Percentiles rank a stretch among this genome's conserved stretches.
These are phyloP conservation scores for Paratrypauchen microcephalus DNA, from an alignment of 2,797 vertebrate species.

Conservation along the genomic window DNA sequence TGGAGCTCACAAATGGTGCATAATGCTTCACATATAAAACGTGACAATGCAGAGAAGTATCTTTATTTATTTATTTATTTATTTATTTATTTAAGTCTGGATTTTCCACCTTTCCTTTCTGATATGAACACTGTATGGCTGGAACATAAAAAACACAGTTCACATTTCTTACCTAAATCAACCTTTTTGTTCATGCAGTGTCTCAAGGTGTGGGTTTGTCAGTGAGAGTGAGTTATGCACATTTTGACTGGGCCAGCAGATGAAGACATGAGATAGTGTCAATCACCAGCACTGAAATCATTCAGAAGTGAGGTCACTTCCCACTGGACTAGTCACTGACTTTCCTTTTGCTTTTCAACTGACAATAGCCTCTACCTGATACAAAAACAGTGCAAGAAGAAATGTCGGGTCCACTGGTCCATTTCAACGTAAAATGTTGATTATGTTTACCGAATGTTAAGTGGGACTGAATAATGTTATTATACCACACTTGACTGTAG, in stretches of 20 bases:
- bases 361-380: slow-evolving; percentile 30
- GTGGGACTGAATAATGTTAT: slow-evolving; percentile 11
- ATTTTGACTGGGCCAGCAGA: slow-evolving; percentile 53
- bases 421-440: slow-evolving; percentile 2
- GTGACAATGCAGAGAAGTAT: too few species aligned
- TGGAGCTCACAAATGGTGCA: not conserved
- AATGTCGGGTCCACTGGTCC: slow-evolving; percentile 7
- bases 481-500: not conserved
- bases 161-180: slow-evolving; percentile 1
- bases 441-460: slow-evolving; percentile 2
- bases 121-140: not conserved
- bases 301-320: slow-evolving; percentile 58
- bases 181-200: slow-evolving; percentile 26
- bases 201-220: slow-evolving; percentile 40
- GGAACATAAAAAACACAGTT: not conserved
- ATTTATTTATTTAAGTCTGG: too few species aligned
- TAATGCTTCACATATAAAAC: not conserved
- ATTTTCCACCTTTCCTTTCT: not conserved
- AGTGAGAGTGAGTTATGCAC: slow-evolving; percentile 52
- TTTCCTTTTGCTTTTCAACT: slow-evolving; percentile 42
- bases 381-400: slow-evolving; percentile 34
- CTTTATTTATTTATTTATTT: too few species aligned
- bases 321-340: slow-evolving; percentile 29
- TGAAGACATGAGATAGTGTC: slow-evolving; percentile 58
- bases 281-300: slow-evolving; percentile 54